These are phyloP conservation scores for Origma solitaria DNA, from an alignment of 2,113 vertebrate genomes.

Conservation along the genomic window DNA sequence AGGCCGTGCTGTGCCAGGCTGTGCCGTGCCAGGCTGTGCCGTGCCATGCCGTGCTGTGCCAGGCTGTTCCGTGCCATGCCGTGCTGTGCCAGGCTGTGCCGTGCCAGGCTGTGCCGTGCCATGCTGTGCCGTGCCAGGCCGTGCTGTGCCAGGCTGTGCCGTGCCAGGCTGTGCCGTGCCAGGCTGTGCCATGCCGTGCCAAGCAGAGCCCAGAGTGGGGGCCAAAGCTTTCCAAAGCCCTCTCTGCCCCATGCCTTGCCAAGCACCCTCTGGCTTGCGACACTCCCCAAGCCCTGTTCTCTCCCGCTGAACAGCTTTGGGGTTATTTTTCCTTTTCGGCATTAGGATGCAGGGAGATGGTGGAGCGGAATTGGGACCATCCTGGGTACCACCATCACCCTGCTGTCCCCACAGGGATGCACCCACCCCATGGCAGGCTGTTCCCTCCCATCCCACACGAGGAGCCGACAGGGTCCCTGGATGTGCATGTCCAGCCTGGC, in stretches of 20 bases:
- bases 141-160: no score
- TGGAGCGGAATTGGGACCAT: no score
- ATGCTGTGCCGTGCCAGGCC: no score
- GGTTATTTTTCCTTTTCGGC: neutral
- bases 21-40: no score
- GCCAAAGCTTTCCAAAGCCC: neutral
- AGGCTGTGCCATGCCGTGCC: neutral
- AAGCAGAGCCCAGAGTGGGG: neutral
- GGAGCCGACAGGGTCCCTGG: neutral
- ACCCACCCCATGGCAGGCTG: rapidly evolving
- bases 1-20: neutral
- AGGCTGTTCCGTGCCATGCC: no score
- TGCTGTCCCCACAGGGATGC: rapidly evolving
- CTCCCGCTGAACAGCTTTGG: neutral
- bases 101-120: no score
- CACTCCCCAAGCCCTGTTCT: neutral
- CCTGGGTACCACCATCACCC: rapidly evolving
- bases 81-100: no score
- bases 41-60: no score
- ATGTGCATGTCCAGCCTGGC: rapidly evolving
- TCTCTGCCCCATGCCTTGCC: neutral
- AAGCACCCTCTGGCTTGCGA: neutral
- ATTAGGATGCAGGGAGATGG: neutral
- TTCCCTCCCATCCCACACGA: neutral
- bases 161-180: neutral